Evolutionary conservation across 2,888 invertebrate genomes (phyloP).

Genomic region (Drosophila kuntzei): DNA sequence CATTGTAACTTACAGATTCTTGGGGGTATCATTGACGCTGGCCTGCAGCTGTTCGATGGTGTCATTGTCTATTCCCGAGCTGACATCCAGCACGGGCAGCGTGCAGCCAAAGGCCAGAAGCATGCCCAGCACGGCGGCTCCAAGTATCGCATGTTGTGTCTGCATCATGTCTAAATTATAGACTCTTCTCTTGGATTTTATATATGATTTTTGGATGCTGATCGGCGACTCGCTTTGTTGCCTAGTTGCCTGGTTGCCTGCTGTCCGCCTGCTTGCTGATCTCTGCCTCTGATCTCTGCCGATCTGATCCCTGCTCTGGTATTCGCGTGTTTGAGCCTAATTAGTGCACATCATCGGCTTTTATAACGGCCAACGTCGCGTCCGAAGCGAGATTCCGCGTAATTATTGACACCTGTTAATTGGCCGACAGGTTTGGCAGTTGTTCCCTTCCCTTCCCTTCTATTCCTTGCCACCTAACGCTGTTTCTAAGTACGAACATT

Average conservation of each 20-base stretch:
- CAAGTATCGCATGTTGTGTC: conserved; percentile 60
- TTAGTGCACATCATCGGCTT: conserved; percentile 69
- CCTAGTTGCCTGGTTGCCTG: not conserved
- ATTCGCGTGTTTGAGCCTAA: conserved; percentile 70
- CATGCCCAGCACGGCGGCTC: conserved; percentile 73
- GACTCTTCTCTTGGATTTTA: not conserved
- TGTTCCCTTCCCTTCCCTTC: conserved; percentile 7
- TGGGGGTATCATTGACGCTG: conserved; percentile 80
- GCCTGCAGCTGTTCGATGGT: conserved; percentile 79
- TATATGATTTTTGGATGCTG: not conserved
- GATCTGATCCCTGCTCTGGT: conserved; percentile 56
- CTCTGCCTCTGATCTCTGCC: conserved; percentile 8
- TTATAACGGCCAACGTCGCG: conserved; percentile 56
- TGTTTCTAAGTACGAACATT: conserved; percentile 18
- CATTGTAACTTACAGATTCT: conserved; percentile 82
- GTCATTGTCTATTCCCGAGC: conserved; percentile 78
- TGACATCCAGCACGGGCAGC: conserved; percentile 77
- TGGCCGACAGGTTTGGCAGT: conserved; percentile 67
- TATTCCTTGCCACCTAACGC: not conserved
- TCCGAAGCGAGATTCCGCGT: conserved; percentile 66
- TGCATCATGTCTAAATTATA: conserved; percentile 52
- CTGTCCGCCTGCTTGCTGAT: conserved; percentile 11
- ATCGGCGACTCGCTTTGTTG: not conserved
- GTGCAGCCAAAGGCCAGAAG: conserved; percentile 69
- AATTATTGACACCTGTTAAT: conserved; percentile 78